Evolutionary conservation across 2,797 vertebrate species (phyloP), one percentile per base, ranked within the genome.

Genomic region (Pagetopsis macropterus): DNA sequence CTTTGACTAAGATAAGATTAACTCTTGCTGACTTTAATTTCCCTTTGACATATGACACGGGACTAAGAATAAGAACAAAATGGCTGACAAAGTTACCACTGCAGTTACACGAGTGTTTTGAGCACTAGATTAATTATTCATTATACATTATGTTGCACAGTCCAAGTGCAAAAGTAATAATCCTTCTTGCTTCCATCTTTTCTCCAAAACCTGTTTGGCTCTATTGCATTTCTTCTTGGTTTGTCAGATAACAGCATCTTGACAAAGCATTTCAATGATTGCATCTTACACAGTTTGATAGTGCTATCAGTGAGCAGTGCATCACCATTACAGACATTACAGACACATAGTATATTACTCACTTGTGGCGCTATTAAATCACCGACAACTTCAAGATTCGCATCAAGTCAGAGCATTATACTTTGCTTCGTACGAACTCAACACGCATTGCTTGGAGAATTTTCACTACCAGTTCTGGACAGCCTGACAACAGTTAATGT

Each of bases 241-340:
- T 62, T 64, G 51, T 72, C 66, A 56, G 69, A 75, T 76, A 65
- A 44, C 48, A 74, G 70, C 48, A 9, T 69, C 57, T 64, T 60
- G 78, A 79, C 43, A 83, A 75, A 84, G 68, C 17, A 45, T 71
- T 75, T 63, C 65, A 60, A 15, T 48, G 76, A 84, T 82, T 71
- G 63, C 62, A 73, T 84, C 72, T 78, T 65, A 50, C 66, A 73
- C 56, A 37, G 40, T 60, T 70, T 82, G 83, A 81, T 75, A 67
- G 52, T 58, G 5, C 40, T 65, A 48, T 71, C 75, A 72, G 83
- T 63, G 60, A 77, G 70, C n/a, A 49, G n/a, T 75, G 54, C 31
- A 60, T 84, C 79, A 70, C 43, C 43, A 73, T 85, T 80, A 80
- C 70, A 75, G 78, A 63, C 48, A 64, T 66, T 59, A 65, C 52